Percentiles rank a stretch among this genome's conserved stretches.
These are phyloP conservation scores for Felis catus DNA, from an alignment of 2,113 vertebrate genomes.

Conservation along the genomic window F.catus_Fca126_mat1.0 CM031416.1:136113001-136113500, in stretches of 20 bases:
- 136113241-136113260: accelerated
- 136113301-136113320: accelerated
- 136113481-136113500: neutral
- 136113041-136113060: accelerated
- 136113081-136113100: neutral
- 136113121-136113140: neutral
- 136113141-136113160: neutral
- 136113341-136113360: accelerated
- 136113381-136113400: neutral
- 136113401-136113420: neutral
- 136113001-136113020: neutral
- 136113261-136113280: neutral
- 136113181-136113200: neutral
- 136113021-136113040: accelerated
- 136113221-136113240: neutral
- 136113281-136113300: accelerated
- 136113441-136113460: neutral
- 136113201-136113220: neutral
- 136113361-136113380: accelerated
- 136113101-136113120: neutral
- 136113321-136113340: accelerated
- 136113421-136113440: neutral
- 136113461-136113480: neutral
- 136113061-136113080: neutral
- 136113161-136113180: neutral